A percentile compares a stretch with the other conserved stretches of the same genome.
phyloP scores from a whole-genome alignment of 2,797 vertebrate species.

The Gymnothorax javanicus region DNA sequence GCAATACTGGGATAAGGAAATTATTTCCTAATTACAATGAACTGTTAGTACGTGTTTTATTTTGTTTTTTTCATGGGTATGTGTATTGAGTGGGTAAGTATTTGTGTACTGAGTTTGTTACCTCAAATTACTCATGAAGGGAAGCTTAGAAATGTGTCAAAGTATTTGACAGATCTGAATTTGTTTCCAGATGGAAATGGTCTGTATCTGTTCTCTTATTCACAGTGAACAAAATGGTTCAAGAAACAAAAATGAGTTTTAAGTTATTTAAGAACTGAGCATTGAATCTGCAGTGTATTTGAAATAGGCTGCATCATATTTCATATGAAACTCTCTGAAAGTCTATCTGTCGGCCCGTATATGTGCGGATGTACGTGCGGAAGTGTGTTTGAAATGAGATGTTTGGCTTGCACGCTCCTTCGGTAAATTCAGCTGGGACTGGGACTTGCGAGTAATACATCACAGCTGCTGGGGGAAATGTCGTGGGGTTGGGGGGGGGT shows the following conservation, averaged over 20 bases:
- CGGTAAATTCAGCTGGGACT: constrained; percentile 40
- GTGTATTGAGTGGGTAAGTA: not conserved
- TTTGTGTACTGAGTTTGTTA: not conserved
- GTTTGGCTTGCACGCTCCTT: constrained; percentile 31
- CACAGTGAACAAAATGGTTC: not conserved
- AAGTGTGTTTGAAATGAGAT: constrained; percentile 3
- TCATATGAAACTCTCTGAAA: not conserved
- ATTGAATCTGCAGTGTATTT: too few species aligned
- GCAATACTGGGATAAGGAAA: not conserved
- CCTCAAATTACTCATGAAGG: not conserved
- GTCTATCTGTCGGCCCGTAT: not conserved
- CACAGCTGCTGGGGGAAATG: constrained; percentile 52
- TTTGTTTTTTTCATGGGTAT: not conserved
- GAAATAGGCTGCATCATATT: not conserved
- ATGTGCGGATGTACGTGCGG: not conserved
- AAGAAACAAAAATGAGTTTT: not conserved
- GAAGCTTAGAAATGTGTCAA: not conserved
- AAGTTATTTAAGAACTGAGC: not conserved
- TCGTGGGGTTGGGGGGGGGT: not conserved
- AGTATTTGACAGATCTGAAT: not conserved
- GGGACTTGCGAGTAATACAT: constrained; percentile 42
- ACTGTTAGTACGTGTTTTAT: not conserved
- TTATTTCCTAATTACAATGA: not conserved
- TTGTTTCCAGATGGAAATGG: not conserved
- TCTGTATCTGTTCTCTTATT: not conserved